These are phyloP conservation scores for Cabera pusaria DNA, from an alignment of 2,888 invertebrate genomes.

Conservation along the genomic window DNA sequence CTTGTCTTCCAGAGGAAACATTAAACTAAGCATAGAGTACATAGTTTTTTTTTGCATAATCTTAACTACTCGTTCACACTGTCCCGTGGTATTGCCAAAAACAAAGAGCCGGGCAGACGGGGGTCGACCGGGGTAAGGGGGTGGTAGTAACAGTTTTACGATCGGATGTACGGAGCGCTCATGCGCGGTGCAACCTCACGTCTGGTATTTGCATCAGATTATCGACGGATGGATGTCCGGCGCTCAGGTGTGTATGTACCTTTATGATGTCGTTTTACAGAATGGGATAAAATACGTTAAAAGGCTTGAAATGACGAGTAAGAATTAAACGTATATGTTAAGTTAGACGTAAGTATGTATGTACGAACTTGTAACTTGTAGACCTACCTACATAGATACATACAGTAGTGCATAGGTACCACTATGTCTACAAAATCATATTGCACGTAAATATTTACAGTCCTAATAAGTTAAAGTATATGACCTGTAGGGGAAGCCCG, in stretches of 20 bases:
- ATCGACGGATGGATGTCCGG: conserved; percentile 57
- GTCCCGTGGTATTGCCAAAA: conserved; percentile 62
- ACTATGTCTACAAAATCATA: too few relatives aligned
- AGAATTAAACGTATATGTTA: too few relatives aligned
- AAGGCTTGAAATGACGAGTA: not conserved
- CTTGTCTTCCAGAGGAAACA: too few relatives aligned
- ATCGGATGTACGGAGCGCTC: conserved; percentile 74
- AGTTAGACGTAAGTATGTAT: too few relatives aligned
- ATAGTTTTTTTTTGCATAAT: too few relatives aligned
- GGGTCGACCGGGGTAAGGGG: conserved; percentile 35
- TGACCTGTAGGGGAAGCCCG: too few relatives aligned
- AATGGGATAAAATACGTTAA: conserved; percentile 3
- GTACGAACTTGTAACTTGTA: not conserved
- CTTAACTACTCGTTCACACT: conserved; percentile 6
- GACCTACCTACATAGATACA: too few relatives aligned
- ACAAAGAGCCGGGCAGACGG: conserved; percentile 76
- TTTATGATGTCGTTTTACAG: conserved; percentile 14
- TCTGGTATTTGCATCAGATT: conserved; percentile 76
- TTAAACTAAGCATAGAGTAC: too few relatives aligned
- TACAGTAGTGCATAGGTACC: too few relatives aligned
- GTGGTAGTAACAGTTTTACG: conserved; percentile 78
- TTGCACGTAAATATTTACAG: too few relatives aligned
- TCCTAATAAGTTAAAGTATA: too few relatives aligned
- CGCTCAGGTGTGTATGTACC: conserved; percentile 27
- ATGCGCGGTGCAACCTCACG: conserved; percentile 69